Evolutionary conservation across 2,888 invertebrate genomes (phyloP).

Genomic region (Quadriops clusia): DNA sequence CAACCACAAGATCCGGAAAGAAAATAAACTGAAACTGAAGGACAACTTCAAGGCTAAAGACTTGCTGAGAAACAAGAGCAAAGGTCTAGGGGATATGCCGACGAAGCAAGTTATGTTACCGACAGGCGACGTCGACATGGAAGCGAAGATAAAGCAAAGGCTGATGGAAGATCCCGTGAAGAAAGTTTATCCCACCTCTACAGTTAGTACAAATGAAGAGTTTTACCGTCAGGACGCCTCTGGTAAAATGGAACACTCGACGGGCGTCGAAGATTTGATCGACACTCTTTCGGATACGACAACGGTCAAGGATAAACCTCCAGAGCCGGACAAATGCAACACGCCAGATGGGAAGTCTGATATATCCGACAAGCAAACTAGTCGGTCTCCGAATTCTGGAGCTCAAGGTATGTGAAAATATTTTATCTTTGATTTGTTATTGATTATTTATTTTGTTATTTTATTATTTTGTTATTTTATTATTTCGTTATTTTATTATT

Average conservation of each 20-base stretch:
- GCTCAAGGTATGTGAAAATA: constrained; percentile 18
- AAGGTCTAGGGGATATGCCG: constrained; percentile 42
- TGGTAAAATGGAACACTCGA: constrained; percentile 16
- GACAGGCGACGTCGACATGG: constrained; percentile 39
- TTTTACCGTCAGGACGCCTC: constrained; percentile 16
- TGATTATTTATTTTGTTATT: too few species aligned
- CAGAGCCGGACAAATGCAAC: constrained; percentile 32
- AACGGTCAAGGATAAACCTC: constrained; percentile 29
- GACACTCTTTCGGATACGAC: constrained; percentile 22
- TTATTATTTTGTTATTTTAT: too few species aligned
- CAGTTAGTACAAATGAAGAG: constrained; percentile 30
- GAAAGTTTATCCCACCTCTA: constrained; percentile 27
- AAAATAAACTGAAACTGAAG: constrained; percentile 32
- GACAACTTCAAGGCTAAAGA: constrained; percentile 33
- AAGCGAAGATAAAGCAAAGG: constrained; percentile 48
- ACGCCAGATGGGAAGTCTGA: constrained; percentile 29
- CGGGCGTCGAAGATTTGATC: constrained; percentile 21
- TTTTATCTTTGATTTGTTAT: neutral
- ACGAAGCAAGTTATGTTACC: constrained; percentile 35
- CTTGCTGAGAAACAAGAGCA: constrained; percentile 41
- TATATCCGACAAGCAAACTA: constrained; percentile 22
- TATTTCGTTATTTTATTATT: too few species aligned
- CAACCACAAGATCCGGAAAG: constrained; percentile 27
- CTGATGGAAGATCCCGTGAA: constrained; percentile 38
- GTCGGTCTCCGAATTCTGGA: constrained; percentile 34